A percentile compares a stretch with the other conserved stretches of the same genome.
These are phyloP conservation scores for Diplodus sargus DNA, from an alignment of 2,797 vertebrate species.

Conservation along the genomic window DNA sequence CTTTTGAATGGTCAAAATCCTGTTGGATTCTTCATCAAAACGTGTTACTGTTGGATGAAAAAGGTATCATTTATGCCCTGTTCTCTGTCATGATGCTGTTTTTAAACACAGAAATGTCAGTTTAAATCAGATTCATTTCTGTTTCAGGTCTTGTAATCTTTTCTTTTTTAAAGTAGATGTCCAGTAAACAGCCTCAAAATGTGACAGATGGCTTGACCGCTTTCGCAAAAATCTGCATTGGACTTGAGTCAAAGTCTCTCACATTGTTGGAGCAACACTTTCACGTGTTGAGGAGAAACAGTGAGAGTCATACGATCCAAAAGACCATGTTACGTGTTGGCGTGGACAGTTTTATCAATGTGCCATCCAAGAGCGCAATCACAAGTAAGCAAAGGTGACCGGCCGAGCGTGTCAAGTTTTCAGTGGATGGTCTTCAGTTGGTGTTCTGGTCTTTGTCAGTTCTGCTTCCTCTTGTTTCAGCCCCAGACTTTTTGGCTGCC, in stretches of 20 bases:
- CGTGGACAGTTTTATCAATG: conserved; percentile 22
- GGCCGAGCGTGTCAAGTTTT: conserved; percentile 21
- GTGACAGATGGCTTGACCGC: conserved; percentile 10
- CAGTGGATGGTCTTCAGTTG: not conserved
- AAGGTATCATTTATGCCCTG: not conserved
- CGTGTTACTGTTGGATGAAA: conserved; percentile 24
- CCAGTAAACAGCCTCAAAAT: conserved; percentile 9
- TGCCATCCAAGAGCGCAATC: conserved; percentile 58
- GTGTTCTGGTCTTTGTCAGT: conserved; percentile 51
- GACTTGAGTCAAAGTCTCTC: conserved; percentile 5
- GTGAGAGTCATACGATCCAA: conserved; percentile 6
- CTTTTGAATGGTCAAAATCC: not conserved
- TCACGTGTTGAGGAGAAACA: conserved; percentile 14
- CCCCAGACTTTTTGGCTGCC: conserved; percentile 38
- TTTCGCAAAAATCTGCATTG: conserved; percentile 5
- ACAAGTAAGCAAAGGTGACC: conserved; percentile 42
- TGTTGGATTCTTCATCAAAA: conserved; percentile 6
- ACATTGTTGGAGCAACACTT: conserved; percentile 18
- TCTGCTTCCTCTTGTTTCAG: conserved; percentile 39
- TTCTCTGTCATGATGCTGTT: conserved; percentile 3
- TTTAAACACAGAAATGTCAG: not conserved
- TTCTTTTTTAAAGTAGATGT: not conserved
- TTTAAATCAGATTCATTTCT: conserved; percentile 16
- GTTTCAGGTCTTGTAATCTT: not conserved
- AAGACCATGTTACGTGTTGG: conserved; percentile 24